Conservation (phyloP, 2,113 vertebrate species). For the Acanthochromis polyacanthus region DNA sequence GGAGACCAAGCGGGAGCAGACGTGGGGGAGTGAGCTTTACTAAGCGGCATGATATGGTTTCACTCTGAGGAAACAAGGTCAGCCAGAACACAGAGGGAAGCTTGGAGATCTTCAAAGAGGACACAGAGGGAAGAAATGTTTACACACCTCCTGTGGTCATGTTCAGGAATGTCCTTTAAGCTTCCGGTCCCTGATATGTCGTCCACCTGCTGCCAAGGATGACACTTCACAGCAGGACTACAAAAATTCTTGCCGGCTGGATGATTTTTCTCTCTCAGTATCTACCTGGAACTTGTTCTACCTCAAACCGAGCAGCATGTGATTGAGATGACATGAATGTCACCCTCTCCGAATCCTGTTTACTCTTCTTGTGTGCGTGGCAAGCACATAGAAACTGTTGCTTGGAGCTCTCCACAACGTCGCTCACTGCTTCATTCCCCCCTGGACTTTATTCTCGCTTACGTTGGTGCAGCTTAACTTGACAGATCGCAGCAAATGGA, state of each 20-base stretch:
- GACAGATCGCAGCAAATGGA: conserved; percentile 24
- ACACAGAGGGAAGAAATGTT: conserved; percentile 51
- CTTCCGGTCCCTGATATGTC: conserved; percentile 36
- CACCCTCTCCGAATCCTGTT: conserved; percentile 66
- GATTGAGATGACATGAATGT: conserved; percentile 66
- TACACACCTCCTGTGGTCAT: conserved; percentile 63
- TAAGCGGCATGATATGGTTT: conserved; percentile 52
- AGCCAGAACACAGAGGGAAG: conserved; percentile 34
- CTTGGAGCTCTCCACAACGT: conserved; percentile 58
- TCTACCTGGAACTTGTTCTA: conserved; percentile 62
- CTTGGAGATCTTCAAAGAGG: conserved; percentile 15
- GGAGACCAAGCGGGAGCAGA: conserved; percentile 43
- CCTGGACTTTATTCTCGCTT: conserved; percentile 56
- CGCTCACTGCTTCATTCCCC: conserved; percentile 39
- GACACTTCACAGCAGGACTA: conserved; percentile 44
- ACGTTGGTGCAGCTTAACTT: conserved; percentile 7
- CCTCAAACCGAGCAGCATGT: conserved; percentile 58
- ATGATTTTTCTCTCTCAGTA: conserved; percentile 35
- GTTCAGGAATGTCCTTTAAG: conserved; percentile 61
- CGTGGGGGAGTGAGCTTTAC: conserved; percentile 65
- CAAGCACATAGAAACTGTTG: conserved; percentile 77
- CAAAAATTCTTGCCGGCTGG: neutral
- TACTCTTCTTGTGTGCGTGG: conserved; percentile 63
- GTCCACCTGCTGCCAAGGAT: conserved; percentile 55
- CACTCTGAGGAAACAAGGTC: conserved; percentile 57